These are phyloP conservation scores for Hyperoodon ampullatus DNA, from an alignment of 2,113 vertebrate genomes.

Conservation along the genomic window DNA sequence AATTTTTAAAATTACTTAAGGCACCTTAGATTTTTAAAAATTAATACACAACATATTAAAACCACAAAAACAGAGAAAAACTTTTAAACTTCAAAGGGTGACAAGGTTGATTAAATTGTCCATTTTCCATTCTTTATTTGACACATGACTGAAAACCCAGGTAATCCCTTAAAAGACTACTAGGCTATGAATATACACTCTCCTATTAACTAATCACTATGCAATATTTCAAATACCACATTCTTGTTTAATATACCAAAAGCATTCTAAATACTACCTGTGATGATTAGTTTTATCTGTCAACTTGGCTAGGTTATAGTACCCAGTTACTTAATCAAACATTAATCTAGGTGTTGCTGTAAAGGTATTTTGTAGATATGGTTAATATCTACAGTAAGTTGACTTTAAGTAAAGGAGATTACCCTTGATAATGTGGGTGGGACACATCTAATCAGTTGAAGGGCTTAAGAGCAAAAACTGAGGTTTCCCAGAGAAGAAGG, in stretches of 20 bases:
- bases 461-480: background rate
- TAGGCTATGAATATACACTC: background rate
- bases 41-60: background rate
- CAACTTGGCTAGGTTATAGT: background rate
- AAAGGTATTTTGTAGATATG: background rate
- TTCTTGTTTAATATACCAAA: background rate
- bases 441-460: background rate
- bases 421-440: background rate
- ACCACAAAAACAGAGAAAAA: background rate
- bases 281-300: background rate
- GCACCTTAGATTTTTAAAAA: background rate
- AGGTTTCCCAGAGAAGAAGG: background rate
- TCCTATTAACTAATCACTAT: background rate
- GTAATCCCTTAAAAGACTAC: background rate
- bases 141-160: background rate
- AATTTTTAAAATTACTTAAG: background rate
- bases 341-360: background rate
- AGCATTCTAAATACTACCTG: background rate
- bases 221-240: background rate
- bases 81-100: background rate
- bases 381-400: background rate
- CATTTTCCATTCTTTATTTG: slow-evolving; percentile 3
- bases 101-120: background rate
- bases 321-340: background rate
- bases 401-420: background rate